Evolutionary conservation across 2,113 vertebrate genomes (phyloP).

Genomic region (Seriola quinqueradiata): DNA sequence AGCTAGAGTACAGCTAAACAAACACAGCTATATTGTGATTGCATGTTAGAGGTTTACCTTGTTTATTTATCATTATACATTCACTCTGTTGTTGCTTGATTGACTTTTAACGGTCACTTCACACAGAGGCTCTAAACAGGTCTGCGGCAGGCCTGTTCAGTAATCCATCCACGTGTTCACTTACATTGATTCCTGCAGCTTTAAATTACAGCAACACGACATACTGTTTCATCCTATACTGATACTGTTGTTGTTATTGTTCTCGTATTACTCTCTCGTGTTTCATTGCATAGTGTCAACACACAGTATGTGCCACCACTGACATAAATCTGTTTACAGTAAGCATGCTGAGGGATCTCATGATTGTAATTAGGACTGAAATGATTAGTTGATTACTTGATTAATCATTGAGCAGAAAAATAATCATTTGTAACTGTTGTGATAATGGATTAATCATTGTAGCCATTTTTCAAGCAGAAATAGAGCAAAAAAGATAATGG

Average conservation of each 20-base stretch:
- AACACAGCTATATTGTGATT: not conserved
- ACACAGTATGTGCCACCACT: too few species aligned
- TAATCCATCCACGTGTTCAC: not conserved
- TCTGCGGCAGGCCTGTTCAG: not conserved
- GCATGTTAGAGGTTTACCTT: not conserved
- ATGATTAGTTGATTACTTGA: not conserved
- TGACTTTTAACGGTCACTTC: not conserved
- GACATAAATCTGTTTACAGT: too few species aligned
- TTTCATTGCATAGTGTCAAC: too few species aligned
- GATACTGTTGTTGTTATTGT: not conserved
- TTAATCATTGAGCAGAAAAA: not conserved
- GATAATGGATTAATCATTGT: not conserved
- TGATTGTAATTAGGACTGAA: not conserved
- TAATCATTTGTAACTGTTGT: not conserved
- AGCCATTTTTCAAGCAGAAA: not conserved
- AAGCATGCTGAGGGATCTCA: not conserved
- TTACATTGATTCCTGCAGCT: not conserved
- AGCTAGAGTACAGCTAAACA: not conserved
- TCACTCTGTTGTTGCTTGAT: constrained; percentile 18
- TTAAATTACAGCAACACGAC: not conserved
- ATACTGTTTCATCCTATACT: not conserved
- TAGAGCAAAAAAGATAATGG: not conserved
- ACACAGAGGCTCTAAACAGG: not conserved
- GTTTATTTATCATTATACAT: constrained; percentile 51
- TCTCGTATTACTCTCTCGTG: not conserved